These are phyloP conservation scores for Metalampra italica DNA, from an alignment of 2,888 invertebrate genomes.

Conservation along the genomic window DNA sequence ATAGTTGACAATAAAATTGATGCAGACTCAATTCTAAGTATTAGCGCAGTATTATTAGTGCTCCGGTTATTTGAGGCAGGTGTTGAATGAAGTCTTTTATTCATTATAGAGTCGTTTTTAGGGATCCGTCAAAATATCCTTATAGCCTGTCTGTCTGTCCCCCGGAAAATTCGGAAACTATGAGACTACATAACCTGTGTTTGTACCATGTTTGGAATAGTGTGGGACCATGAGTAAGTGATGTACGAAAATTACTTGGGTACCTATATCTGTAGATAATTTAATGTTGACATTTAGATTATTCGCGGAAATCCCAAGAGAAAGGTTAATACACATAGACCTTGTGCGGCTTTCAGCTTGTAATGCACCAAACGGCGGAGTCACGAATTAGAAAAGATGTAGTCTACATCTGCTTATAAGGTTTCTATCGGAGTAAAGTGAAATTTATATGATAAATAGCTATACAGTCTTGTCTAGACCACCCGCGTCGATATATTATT, in stretches of 20 bases:
- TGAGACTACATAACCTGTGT: no score
- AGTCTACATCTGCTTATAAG: conserved; percentile 13
- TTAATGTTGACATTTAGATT: conserved; percentile 22
- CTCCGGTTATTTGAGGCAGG: conserved; percentile 4
- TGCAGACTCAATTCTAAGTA: conserved; percentile 12
- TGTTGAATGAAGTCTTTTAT: neutral
- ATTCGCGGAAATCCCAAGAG: conserved; percentile 40
- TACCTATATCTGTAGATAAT: neutral
- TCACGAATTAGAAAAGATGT: conserved; percentile 28
- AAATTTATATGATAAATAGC: conserved; percentile 60
- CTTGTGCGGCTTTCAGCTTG: conserved; percentile 26
- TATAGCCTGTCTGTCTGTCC: no score
- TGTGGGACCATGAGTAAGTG: no score
- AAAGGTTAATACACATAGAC: conserved; percentile 49
- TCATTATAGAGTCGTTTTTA: no score
- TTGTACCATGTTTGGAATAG: no score
- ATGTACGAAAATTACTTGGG: no score
- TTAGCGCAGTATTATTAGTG: conserved; percentile 12
- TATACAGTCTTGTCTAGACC: conserved; percentile 41
- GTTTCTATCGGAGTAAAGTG: conserved; percentile 38
- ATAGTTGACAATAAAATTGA: conserved; percentile 33
- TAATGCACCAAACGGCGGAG: conserved; percentile 20
- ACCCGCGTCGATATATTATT: conserved; percentile 40
- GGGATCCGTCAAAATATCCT: no score
- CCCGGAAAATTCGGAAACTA: no score